Evolutionary conservation across 2,888 invertebrate species (phyloP).

Genomic region (Drosophila gaucha): DNA sequence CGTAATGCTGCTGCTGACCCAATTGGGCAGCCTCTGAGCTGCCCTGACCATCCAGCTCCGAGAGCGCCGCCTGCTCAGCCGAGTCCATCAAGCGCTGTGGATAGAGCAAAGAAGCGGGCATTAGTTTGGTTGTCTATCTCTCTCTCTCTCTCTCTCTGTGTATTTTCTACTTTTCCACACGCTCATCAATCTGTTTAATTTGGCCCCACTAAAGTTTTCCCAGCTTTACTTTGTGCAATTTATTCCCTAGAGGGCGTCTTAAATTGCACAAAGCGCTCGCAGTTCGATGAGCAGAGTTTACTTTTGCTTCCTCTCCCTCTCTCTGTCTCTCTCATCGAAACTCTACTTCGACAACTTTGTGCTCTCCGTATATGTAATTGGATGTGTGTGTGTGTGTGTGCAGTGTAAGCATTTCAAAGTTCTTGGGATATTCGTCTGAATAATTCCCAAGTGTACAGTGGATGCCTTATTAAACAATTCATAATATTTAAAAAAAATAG

Average conservation of each 20-base stretch:
- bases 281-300: constrained; percentile 54
- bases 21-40: constrained; percentile 47
- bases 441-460: constrained; percentile 50
- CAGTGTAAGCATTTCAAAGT: constrained; percentile 45
- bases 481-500: neutral
- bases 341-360: constrained; percentile 38
- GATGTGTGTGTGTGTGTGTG: constrained; percentile 17
- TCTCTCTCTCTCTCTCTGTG: neutral
- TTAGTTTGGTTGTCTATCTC: neutral
- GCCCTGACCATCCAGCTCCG: constrained; percentile 86
- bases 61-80: constrained; percentile 93
- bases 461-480: neutral
- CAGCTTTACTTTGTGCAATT: constrained; percentile 71
- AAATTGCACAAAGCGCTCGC: constrained; percentile 70
- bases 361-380: constrained; percentile 13
- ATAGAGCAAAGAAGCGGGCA: neutral
- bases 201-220: constrained; percentile 53
- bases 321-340: neutral
- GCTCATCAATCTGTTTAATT: constrained; percentile 66
- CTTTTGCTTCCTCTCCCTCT: constrained; percentile 23
- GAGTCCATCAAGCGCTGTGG: constrained; percentile 95
- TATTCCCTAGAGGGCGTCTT: constrained; percentile 61
- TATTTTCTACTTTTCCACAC: constrained; percentile 2
- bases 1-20: constrained; percentile 87
- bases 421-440: constrained; percentile 45